Conservation (phyloP, 2,888 invertebrate species). For the Ophioninae sp. region DNA sequence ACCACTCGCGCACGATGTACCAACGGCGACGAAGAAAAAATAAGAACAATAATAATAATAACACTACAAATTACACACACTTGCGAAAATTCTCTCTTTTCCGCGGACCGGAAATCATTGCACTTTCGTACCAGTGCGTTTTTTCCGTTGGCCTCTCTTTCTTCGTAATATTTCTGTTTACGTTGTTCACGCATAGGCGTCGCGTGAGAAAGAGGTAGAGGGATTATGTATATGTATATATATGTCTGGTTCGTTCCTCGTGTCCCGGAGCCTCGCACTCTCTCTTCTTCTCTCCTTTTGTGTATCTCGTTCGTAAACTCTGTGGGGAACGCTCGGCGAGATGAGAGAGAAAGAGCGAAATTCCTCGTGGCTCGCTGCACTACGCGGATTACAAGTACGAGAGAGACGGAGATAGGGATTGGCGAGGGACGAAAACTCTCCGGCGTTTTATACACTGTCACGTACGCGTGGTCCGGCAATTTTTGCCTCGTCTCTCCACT, state of each 20-base stretch:
- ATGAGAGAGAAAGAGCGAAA: conserved; percentile 16
- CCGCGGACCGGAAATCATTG: background rate
- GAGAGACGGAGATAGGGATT: conserved; percentile 20
- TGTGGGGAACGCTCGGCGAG: conserved; percentile 12
- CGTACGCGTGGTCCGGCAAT: conserved; percentile 49
- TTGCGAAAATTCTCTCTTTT: background rate
- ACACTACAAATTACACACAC: conserved; percentile 30
- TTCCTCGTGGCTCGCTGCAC: conserved; percentile 44
- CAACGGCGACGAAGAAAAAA: background rate
- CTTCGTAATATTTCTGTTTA: conserved; percentile 17
- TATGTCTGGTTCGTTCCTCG: conserved; percentile 35
- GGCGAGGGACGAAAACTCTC: conserved; percentile 19
- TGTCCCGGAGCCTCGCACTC: conserved; percentile 28
- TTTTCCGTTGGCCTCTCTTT: background rate
- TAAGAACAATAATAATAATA: conserved; percentile 5
- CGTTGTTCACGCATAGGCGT: conserved; percentile 46
- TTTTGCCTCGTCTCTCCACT: conserved; percentile 18
- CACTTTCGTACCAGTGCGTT: conserved; percentile 8
- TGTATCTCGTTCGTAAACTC: conserved; percentile 40
- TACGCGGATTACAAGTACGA: conserved; percentile 21
- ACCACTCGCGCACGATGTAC: background rate
- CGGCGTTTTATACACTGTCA: conserved; percentile 45
- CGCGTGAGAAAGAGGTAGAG: background rate
- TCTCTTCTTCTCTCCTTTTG: conserved; percentile 19
- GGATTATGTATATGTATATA: background rate